Base-by-base conservation (phyloP, 2,113 vertebrate species). In the Channa maculata region DNA sequence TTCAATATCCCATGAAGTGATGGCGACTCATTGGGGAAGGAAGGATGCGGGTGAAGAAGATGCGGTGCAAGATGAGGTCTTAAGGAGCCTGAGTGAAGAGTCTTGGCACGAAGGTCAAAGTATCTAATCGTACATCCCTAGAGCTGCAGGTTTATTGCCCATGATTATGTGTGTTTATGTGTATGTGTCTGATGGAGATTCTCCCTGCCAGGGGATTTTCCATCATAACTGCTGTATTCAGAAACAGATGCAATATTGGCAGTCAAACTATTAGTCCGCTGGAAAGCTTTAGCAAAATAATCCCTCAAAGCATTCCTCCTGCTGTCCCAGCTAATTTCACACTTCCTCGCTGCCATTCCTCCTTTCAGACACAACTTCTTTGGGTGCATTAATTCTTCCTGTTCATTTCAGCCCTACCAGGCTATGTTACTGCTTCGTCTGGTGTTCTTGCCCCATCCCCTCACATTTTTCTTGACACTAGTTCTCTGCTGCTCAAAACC, bases 181-280 rank as follows among this genome's bases (percentile, higher is more conserved):
- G 66, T 57, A 61, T 45, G 14, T 52, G 74, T 72, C 5, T 71
- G 83, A 86, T 66, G 65, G 82, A 71, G 72, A 65, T 80, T 71
- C 59, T 83, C 57, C 72, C 80, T 41, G 66, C 92, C 89, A 91
- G 90, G 87, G 87, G 78, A 90, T 95, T 96, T 95, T 94, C 94
- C 93, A 93, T 77, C 71, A 91, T 87, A 74, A 78, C 67, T 83
- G 89, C 84, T 78, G 73, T 93, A 89, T 93, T 93, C 92, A 91
- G 89, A 96, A 96, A 94, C 94, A 95, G 94, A 95, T 94, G 92
- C 90, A 94, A 59, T 34, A 15, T 66, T 88, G 89, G 85, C 75
- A 5, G 43, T 67, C 65, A 64, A 73, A 84, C 82, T 89, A 86
- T 85, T 11, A 82, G 83, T 86, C 39, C 88, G 84, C 84, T 79